These are phyloP conservation scores for Troides aeacus DNA, from an alignment of 2,888 invertebrate species.

Conservation along the genomic window DNA sequence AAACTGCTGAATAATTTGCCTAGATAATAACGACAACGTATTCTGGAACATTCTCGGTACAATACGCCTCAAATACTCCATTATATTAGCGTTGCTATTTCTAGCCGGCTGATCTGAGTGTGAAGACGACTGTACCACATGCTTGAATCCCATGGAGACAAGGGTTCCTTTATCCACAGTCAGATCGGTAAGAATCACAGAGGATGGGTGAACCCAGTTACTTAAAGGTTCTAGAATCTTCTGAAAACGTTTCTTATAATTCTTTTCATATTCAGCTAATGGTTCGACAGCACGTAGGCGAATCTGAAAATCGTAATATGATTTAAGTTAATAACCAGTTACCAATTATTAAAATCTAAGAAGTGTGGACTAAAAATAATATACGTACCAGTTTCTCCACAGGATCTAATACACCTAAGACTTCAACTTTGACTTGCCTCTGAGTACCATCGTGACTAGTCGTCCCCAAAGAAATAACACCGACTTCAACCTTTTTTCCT, in stretches of 20 bases:
- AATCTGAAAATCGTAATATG: slow-evolving; percentile 59
- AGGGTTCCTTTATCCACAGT: slow-evolving; percentile 91
- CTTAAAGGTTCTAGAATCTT: slow-evolving; percentile 89
- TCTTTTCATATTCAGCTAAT: slow-evolving; percentile 86
- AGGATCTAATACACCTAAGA: slow-evolving; percentile 89
- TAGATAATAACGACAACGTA: slow-evolving; percentile 88
- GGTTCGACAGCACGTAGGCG: slow-evolving; percentile 92
- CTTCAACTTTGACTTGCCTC: slow-evolving; percentile 92
- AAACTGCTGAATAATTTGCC: slow-evolving; percentile 94
- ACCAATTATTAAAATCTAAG: not conserved
- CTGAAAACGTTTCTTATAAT: slow-evolving; percentile 89
- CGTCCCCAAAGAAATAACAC: slow-evolving; percentile 92
- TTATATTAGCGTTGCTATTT: slow-evolving; percentile 86
- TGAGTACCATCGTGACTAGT: slow-evolving; percentile 88
- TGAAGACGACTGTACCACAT: slow-evolving; percentile 84
- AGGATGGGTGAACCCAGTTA: slow-evolving; percentile 89
- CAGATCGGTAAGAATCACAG: slow-evolving; percentile 88
- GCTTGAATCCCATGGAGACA: slow-evolving; percentile 87
- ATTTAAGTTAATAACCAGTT: not conserved
- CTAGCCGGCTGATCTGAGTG: slow-evolving; percentile 69
- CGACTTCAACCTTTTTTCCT: slow-evolving; percentile 86
- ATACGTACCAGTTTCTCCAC: slow-evolving; percentile 81
- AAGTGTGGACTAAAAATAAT: not conserved
- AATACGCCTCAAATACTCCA: slow-evolving; percentile 92
- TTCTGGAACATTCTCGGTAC: slow-evolving; percentile 96